Evolutionary conservation across 2,113 vertebrate genomes (phyloP), one percentile per base, ranked within the genome.

Genomic region (Stictonetta naevosa): DNA sequence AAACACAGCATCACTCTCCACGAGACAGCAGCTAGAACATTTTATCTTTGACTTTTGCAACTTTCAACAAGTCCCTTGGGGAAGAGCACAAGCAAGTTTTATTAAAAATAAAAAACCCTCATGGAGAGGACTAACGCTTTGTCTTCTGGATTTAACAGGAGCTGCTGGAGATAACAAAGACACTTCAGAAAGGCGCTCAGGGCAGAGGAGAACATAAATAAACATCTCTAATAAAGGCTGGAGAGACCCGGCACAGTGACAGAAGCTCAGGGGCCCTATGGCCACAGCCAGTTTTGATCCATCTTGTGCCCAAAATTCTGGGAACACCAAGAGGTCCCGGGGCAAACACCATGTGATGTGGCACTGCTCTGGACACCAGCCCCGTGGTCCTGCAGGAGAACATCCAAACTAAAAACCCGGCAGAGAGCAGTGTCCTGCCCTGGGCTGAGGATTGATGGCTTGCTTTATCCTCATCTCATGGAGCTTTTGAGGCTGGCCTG

Each of bases 101-200:
- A 97, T 95, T 96, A 95, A 96, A 96, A 94, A 97, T 82, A 94
- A 87, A 95, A 89, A 88, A 55, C 58, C 50, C 83, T 93, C 6
- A 0, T 46, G 86, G 77, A 93, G 44, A 79, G 34, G 42, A 48
- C 11, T 23, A 89, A 59, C 14, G 3, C 86, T 97, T 84, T 87
- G 74, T 93, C 95, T 94, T 90, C 87, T 3, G 6, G 81, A 93
- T 90, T 89, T 79, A 85, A 34, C 75, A 62, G 90, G 87, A 92
- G 81, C 83, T 86, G 83, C 58, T 0, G 0, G 66, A 90, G 93
- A 55, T 23, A 69, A 75, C 1, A 8, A 42, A 62, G 67, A 67
- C 52, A 19, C 78, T 63, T 91, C 77, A 59, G 69, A 33, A 89
- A 83, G n/a, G 77, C 69, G 90, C 86, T 36, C 0, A 0, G 66